These are phyloP conservation scores for Epinotia demarniana DNA, from an alignment of 2,888 invertebrate genomes.

Conservation along the genomic window DNA sequence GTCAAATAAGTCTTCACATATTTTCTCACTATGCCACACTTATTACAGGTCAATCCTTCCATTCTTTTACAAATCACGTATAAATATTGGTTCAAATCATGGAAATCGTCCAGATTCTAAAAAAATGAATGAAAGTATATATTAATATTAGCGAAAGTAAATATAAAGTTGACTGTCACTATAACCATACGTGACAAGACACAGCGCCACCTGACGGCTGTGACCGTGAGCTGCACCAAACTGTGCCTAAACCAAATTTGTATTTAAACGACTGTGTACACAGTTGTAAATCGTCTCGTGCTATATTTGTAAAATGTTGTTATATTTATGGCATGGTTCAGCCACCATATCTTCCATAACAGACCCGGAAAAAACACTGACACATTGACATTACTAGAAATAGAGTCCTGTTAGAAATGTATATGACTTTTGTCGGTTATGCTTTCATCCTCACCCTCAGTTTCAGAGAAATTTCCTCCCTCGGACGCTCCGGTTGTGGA, in stretches of 20 bases:
- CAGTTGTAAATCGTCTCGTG: not conserved
- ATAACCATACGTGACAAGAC: not conserved
- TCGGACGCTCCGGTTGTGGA: no score
- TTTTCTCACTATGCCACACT: slow-evolving; percentile 49
- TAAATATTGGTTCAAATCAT: slow-evolving; percentile 45
- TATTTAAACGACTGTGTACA: not conserved
- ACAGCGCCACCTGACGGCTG: slow-evolving; percentile 12
- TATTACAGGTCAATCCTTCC: slow-evolving; percentile 48
- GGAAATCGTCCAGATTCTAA: slow-evolving; percentile 45
- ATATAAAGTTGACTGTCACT: not conserved
- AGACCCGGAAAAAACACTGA: no score
- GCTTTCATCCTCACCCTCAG: no score
- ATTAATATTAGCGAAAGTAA: not conserved
- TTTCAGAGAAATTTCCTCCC: no score
- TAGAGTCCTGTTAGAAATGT: no score
- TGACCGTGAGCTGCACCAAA: slow-evolving; percentile 7
- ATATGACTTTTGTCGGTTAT: no score
- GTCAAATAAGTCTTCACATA: slow-evolving; percentile 48
- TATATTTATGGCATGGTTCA: no score
- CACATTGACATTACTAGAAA: no score
- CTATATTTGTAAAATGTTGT: not conserved
- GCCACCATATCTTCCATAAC: no score
- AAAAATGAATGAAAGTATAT: slow-evolving; percentile 22
- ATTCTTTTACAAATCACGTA: slow-evolving; percentile 42
- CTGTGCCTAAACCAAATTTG: slow-evolving; percentile 14